Conservation (phyloP, 1,140 invertebrate genomes). For the Tetramorium simillimum region DNA sequence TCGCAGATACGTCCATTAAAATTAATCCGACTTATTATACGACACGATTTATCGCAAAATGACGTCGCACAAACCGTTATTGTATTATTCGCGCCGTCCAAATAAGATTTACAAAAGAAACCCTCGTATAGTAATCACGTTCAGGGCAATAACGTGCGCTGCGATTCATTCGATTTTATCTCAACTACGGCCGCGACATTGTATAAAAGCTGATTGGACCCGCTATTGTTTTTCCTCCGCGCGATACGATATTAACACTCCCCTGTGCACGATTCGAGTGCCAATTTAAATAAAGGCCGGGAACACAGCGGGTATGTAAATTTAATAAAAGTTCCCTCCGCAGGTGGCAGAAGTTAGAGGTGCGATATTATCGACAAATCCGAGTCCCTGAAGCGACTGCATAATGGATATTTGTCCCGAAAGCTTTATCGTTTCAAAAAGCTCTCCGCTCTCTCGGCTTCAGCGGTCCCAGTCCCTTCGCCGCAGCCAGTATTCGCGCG, state of each 20-base stretch:
- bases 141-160: not conserved
- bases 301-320: conserved; percentile 46
- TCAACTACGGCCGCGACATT: not conserved
- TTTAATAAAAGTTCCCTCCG: conserved; percentile 57
- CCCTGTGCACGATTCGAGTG: conserved; percentile 24
- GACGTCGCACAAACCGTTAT: not conserved
- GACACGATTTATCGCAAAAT: not conserved
- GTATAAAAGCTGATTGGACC: conserved; percentile 1
- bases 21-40: not conserved
- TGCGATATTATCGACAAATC: conserved; percentile 62
- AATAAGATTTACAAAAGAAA: conserved; percentile 5
- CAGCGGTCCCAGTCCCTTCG: not conserved
- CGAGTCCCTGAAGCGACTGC: conserved; percentile 56
- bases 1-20: conserved; percentile 7
- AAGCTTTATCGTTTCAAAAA: conserved; percentile 38
- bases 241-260: conserved; percentile 22
- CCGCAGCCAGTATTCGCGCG: not conserved
- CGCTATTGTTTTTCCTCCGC: conserved; percentile 5
- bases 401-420: conserved; percentile 54
- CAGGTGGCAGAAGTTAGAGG: conserved; percentile 43
- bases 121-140: not conserved
- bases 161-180: conserved; percentile 7
- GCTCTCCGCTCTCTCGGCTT: not conserved
- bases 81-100: not conserved
- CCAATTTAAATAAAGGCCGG: conserved; percentile 47